phyloP scores from a whole-genome alignment of 2,797 vertebrate species.

The Trematocara caparti region DNA sequence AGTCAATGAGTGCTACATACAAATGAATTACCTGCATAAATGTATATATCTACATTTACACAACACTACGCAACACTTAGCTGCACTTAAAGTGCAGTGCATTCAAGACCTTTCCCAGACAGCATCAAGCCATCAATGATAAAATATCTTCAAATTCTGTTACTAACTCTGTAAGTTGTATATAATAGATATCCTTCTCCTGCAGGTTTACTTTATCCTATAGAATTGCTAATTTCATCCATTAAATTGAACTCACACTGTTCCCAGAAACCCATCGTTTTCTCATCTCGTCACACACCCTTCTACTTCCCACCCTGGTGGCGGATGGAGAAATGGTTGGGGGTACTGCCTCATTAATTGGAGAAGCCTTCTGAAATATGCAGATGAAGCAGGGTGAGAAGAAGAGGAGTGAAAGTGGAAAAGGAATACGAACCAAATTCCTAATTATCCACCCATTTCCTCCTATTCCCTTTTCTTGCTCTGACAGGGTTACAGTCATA shows the following conservation, averaged over 20 bases:
- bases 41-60: not conserved
- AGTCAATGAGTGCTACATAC: constrained; percentile 4
- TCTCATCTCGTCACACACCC: constrained; percentile 26
- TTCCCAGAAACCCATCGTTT: constrained; percentile 39
- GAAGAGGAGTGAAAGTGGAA: constrained; percentile 39
- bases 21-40: constrained; percentile 2
- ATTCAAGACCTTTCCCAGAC: not conserved
- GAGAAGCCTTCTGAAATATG: constrained; percentile 73
- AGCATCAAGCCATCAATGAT: not conserved
- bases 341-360: constrained; percentile 68
- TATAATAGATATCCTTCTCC: not conserved
- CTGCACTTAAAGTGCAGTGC: not conserved
- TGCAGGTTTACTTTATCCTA: constrained; percentile 6
- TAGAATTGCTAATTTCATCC: constrained; percentile 43
- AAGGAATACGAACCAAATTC: constrained; percentile 61
- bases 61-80: not conserved
- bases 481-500: constrained; percentile 37
- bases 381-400: constrained; percentile 69
- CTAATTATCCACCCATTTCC: constrained; percentile 60
- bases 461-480: constrained; percentile 14
- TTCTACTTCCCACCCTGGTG: constrained; percentile 44
- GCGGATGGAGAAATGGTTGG: constrained; percentile 50
- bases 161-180: not conserved
- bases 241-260: constrained; percentile 66
- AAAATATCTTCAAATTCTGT: not conserved